Conservation (phyloP, 1,140 invertebrate genomes). For the Delia radicum region DNA sequence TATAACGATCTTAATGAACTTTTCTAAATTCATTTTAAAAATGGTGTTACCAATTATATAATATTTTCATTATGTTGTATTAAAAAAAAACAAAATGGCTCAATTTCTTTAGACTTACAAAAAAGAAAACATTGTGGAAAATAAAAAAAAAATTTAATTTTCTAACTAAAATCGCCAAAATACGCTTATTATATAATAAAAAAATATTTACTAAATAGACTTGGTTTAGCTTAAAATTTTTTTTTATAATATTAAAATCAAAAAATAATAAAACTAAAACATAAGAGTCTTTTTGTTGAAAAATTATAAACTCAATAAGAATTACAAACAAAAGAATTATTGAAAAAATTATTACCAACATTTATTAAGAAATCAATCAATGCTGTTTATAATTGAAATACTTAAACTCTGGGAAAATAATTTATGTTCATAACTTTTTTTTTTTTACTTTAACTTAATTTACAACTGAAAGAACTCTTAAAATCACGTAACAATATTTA, state of each 20-base stretch:
- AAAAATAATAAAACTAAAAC: not conserved
- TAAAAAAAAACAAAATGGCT: not conserved
- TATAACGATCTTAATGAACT: too few relatives aligned
- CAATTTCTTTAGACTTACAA: not conserved
- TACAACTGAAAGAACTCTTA: too few relatives aligned
- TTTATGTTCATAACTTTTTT: constrained; percentile 7
- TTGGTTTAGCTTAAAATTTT: constrained; percentile 9
- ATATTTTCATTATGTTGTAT: too few relatives aligned
- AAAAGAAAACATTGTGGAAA: not conserved
- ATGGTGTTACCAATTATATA: too few relatives aligned
- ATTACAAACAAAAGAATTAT: not conserved
- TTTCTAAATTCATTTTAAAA: too few relatives aligned
- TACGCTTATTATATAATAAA: constrained; percentile 22
- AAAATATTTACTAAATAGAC: constrained; percentile 18
- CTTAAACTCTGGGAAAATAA: constrained; percentile 19
- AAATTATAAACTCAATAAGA: not conserved
- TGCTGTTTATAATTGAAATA: not conserved
- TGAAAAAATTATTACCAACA: not conserved
- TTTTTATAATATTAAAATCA: not conserved
- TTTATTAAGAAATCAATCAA: not conserved
- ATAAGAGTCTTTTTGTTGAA: too few relatives aligned
- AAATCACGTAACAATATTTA: too few relatives aligned
- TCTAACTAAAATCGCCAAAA: constrained; percentile 4
- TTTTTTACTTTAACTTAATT: not conserved
- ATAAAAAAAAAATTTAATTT: not conserved